Evolutionary conservation across 2,888 invertebrate genomes (phyloP).

Genomic region (Pyrgus malvae): DNA sequence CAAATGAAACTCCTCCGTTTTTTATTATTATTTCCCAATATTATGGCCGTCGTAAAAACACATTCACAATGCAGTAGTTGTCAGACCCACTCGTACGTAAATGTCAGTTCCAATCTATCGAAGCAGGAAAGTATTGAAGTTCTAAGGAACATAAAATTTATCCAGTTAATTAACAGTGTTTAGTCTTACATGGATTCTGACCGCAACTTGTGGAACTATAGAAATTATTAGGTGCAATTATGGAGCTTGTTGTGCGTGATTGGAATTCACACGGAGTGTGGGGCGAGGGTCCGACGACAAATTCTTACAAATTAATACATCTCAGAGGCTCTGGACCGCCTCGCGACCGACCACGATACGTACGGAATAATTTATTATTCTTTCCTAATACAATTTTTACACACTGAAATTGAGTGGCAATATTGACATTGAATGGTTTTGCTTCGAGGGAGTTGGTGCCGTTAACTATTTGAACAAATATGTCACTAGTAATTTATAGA

Average conservation of each 20-base stretch:
- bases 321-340: constrained; percentile 58
- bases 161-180: constrained; percentile 22
- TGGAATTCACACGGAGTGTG: constrained; percentile 64
- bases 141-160: constrained; percentile 11
- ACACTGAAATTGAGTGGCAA: constrained; percentile 36
- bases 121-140: too few relatives aligned
- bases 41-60: constrained; percentile 35
- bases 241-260: constrained; percentile 79
- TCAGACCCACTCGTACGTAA: too few relatives aligned
- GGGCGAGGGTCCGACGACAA: constrained; percentile 75
- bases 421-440: constrained; percentile 53
- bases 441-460: background rate
- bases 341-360: constrained; percentile 68
- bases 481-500: too few relatives aligned
- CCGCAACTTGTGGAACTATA: constrained; percentile 63
- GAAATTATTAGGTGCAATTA: constrained; percentile 81
- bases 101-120: too few relatives aligned
- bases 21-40: constrained; percentile 43
- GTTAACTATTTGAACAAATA: too few relatives aligned
- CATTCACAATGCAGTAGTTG: constrained; percentile 17
- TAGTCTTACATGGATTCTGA: constrained; percentile 14
- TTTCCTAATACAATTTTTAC: constrained; percentile 53
- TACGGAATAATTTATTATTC: constrained; percentile 72
- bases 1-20: constrained; percentile 44
- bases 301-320: constrained; percentile 82